A percentile compares a stretch with the other conserved stretches of the same genome.
Evolutionary conservation across 2,888 invertebrate species (phyloP).

Genomic region (Drosophila merina): DNA sequence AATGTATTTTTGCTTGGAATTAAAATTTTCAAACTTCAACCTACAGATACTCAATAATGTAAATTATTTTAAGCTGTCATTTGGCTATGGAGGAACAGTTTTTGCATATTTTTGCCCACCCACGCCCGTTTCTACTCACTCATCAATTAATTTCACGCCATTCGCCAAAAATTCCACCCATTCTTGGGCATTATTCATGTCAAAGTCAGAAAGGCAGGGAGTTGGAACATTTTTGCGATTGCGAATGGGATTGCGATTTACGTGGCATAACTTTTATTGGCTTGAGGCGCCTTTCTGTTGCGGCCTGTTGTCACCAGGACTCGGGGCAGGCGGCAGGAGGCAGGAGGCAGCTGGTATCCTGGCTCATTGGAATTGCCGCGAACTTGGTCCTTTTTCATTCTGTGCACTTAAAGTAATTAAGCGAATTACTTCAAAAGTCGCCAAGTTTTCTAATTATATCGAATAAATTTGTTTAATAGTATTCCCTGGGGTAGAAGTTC

Average conservation of each 20-base stretch:
- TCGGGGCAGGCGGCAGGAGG: slow-evolving; percentile 2
- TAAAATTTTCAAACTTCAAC: not conserved
- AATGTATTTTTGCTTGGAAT: not conserved
- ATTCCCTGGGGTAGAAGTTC: slow-evolving; percentile 44
- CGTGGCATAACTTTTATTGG: slow-evolving; percentile 69
- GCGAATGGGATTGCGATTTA: slow-evolving; percentile 58
- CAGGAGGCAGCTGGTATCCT: slow-evolving; percentile 23
- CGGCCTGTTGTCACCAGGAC: slow-evolving; percentile 43
- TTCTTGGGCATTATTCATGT: slow-evolving; percentile 55
- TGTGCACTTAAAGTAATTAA: slow-evolving; percentile 78
- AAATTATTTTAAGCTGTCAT: not conserved
- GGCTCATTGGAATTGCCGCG: slow-evolving; percentile 37
- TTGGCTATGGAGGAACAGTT: not conserved
- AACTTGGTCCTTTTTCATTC: slow-evolving; percentile 47
- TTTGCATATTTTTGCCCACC: slow-evolving; percentile 1
- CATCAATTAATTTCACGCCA: slow-evolving; percentile 63
- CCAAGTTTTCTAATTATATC: slow-evolving; percentile 81
- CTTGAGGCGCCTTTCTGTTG: slow-evolving; percentile 66
- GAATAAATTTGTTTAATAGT: slow-evolving; percentile 79
- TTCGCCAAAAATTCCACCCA: slow-evolving; percentile 41
- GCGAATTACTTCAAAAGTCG: slow-evolving; percentile 80
- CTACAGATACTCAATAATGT: not conserved
- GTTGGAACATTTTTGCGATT: slow-evolving; percentile 47
- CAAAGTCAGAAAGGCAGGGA: slow-evolving; percentile 51
- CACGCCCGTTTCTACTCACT: slow-evolving; percentile 18